These are phyloP conservation scores for Heteropelma amictum DNA, from an alignment of 2,888 invertebrate genomes.

Conservation along the genomic window DNA sequence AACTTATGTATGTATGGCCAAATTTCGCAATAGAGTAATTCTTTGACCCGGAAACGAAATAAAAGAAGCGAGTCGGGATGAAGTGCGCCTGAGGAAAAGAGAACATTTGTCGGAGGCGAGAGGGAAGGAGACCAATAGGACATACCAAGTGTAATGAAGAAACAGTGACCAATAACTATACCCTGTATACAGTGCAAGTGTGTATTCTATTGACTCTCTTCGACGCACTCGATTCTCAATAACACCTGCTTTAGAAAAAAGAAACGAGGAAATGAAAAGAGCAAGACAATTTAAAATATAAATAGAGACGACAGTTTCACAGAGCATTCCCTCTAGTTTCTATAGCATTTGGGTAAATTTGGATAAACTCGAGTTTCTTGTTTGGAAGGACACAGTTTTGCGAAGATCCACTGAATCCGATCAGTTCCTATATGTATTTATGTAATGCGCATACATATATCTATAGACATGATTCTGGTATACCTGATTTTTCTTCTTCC, in stretches of 20 bases:
- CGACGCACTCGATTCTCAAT: slow-evolving; percentile 10
- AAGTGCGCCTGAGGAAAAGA: slow-evolving; percentile 35
- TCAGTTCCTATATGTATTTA: no score
- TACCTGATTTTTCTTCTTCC: no score
- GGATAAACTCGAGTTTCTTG: slow-evolving; percentile 42
- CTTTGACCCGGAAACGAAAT: slow-evolving; percentile 55
- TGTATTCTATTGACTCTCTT: slow-evolving; percentile 27
- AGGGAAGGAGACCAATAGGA: slow-evolving; percentile 12
- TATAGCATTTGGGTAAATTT: slow-evolving; percentile 45
- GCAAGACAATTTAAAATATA: not conserved
- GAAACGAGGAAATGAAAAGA: no score
- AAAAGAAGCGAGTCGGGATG: slow-evolving; percentile 42
- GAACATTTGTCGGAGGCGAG: slow-evolving; percentile 21
- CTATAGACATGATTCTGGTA: no score
- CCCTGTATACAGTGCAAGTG: slow-evolving; percentile 3
- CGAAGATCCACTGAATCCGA: slow-evolving; percentile 18
- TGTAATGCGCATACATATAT: no score
- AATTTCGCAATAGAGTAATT: slow-evolving; percentile 52
- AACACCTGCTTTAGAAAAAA: slow-evolving; percentile 13
- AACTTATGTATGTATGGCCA: not conserved
- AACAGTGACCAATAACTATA: slow-evolving; percentile 18
- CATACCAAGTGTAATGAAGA: not conserved
- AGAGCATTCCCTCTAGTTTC: slow-evolving; percentile 37
- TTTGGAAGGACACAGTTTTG: slow-evolving; percentile 37
- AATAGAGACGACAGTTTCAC: slow-evolving; percentile 14